Percentiles rank a stretch among this genome's conserved stretches.
phyloP scores from a whole-genome alignment of 2,797 vertebrate species.

The Dryobates pubescens region DNA sequence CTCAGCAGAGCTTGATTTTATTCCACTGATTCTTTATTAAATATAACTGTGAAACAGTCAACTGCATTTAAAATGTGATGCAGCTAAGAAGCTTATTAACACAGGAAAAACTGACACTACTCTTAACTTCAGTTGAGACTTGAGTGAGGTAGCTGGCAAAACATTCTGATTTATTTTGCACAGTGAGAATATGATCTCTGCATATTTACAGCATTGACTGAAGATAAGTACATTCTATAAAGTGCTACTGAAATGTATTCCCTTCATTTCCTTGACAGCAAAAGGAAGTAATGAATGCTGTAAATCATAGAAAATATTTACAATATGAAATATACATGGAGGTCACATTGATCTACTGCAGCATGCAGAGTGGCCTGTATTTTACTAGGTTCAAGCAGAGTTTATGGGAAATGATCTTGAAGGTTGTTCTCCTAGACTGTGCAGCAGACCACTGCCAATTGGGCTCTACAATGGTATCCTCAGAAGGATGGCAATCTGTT shows the following conservation, averaged over 20 bases:
- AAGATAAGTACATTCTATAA: slow-evolving; percentile 75
- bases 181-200: slow-evolving; percentile 63
- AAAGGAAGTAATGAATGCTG: slow-evolving; percentile 75
- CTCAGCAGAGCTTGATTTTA: not conserved
- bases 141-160: slow-evolving; percentile 63
- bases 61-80: slow-evolving; percentile 1
- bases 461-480: not conserved
- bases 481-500: not conserved
- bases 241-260: slow-evolving; percentile 80
- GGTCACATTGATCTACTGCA: slow-evolving; percentile 67
- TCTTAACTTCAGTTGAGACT: slow-evolving; percentile 15
- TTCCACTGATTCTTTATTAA: not conserved
- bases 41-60: not conserved
- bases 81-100: slow-evolving; percentile 28
- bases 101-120: not conserved
- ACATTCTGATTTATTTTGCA: slow-evolving; percentile 76
- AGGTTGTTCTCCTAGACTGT: slow-evolving; percentile 37
- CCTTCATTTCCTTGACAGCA: slow-evolving; percentile 79
- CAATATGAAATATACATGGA: slow-evolving; percentile 76
- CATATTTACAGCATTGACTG: slow-evolving; percentile 73
- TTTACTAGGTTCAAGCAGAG: slow-evolving; percentile 78
- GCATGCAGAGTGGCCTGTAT: slow-evolving; percentile 61
- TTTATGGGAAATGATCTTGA: slow-evolving; percentile 72
- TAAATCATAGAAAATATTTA: slow-evolving; percentile 79
- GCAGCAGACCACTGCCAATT: not conserved